Percentiles rank a stretch among this genome's conserved stretches.
phyloP scores from a whole-genome alignment of 1,140 invertebrate genomes.

The Drosophila sp. region DNA sequence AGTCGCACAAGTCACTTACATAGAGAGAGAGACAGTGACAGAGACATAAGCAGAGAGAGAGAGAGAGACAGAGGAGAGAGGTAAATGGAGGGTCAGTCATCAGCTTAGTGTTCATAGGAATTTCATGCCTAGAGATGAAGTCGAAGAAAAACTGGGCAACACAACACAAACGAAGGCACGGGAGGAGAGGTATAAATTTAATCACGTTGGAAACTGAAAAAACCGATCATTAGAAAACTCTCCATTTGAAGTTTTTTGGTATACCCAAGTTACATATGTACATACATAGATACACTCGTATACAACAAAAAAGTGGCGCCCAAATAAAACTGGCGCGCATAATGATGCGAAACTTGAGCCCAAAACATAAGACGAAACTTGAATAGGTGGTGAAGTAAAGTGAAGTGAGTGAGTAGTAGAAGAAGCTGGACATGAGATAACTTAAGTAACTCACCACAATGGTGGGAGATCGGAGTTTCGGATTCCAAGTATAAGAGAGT shows the following conservation, averaged over 20 bases:
- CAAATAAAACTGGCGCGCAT: constrained; percentile 60
- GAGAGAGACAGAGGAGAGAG: neutral
- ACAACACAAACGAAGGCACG: neutral
- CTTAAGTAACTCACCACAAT: constrained; percentile 43
- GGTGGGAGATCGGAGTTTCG: constrained; percentile 26
- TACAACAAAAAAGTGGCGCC: constrained; percentile 9
- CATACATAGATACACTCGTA: constrained; percentile 18
- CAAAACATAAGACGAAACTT: constrained; percentile 50
- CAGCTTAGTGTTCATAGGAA: constrained; percentile 4
- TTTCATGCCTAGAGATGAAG: neutral
- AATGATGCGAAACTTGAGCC: constrained; percentile 61
- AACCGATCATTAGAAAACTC: constrained; percentile 11
- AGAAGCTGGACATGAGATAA: constrained; percentile 40
- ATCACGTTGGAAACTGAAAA: neutral
- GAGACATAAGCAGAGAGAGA: neutral
- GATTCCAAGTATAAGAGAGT: constrained; percentile 58
- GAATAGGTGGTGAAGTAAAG: constrained; percentile 27
- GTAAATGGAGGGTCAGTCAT: neutral
- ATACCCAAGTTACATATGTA: constrained; percentile 17
- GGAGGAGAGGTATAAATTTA: neutral
- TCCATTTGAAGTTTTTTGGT: constrained; percentile 6
- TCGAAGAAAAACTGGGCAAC: neutral
- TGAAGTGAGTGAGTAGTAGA: constrained; percentile 7
- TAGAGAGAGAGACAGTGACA: neutral
- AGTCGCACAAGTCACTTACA: constrained; percentile 2